Evolutionary conservation across 2,888 invertebrate species (phyloP), one percentile per base, ranked within the genome.

Genomic region (Cacoxenus indagator): DNA sequence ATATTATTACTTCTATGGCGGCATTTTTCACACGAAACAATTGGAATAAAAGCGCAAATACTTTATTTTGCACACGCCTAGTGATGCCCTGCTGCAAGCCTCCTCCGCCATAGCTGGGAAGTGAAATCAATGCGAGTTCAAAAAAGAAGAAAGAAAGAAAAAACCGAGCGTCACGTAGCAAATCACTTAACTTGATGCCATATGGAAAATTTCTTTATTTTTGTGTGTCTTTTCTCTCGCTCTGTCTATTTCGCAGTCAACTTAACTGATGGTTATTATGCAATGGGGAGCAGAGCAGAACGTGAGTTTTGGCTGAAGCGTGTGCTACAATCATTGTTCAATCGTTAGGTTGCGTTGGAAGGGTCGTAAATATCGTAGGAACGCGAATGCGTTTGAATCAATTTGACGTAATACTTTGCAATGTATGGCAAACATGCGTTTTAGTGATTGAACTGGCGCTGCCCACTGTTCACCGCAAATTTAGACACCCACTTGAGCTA

Each of bases 341-440:
- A n/a, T n/a, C n/a, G n/a, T n/a, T n/a, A n/a, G n/a, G n/a, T n/a
- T n/a, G n/a, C n/a, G n/a, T n/a, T n/a, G n/a, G n/a, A n/a, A n/a
- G n/a, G n/a, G n/a, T n/a, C n/a, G n/a, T n/a, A n/a, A n/a, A n/a
- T n/a, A n/a, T n/a, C n/a, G n/a, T n/a, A n/a, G n/a, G n/a, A n/a
- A 85, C 82, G 85, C 84, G 85, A 86, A 83, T 85, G 85, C 83
- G 81, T 81, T 81, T 78, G 75, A 86, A 85, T 85, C 85, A 85
- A 86, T 85, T 85, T 86, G 84, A 76, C 78, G 73, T 83, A 51
- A 51, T 22, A 6, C n/a, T 48, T 48, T 4, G 3, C n/a, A n/a
- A n/a, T n/a, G n/a, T n/a, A n/a, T n/a, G n/a, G n/a, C n/a, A n/a
- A n/a, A n/a, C n/a, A n/a, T n/a, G n/a, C 71, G 67, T 37, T 57